A percentile compares a stretch with the other conserved stretches of the same genome.
Conservation (phyloP, 30 jellyfish, hydroid and myxozoan genomes). For the Cassiopea xamachana region DNA sequence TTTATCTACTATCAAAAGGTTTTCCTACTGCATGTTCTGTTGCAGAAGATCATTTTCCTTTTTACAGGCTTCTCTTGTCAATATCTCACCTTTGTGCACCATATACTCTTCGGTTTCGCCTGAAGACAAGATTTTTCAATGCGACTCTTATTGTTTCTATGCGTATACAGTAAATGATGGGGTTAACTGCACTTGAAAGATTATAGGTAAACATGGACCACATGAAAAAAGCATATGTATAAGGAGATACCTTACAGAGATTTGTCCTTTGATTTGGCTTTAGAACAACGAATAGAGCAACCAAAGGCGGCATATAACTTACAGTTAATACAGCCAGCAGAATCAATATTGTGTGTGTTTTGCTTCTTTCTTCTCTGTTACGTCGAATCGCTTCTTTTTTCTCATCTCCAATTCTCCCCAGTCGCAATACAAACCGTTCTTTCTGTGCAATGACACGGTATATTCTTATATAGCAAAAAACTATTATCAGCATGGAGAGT, state of each 20-base stretch:
- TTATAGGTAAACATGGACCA: slow-evolving; percentile 13
- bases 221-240: neutral
- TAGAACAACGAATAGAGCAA: neutral
- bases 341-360: slow-evolving; percentile 8
- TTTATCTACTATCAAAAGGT: too few relatives aligned
- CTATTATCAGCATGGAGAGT: too few relatives aligned
- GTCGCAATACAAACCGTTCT: neutral
- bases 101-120: neutral
- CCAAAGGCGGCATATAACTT: slow-evolving; percentile 21
- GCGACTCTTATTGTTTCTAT: neutral
- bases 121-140: neutral
- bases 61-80: too few relatives aligned
- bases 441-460: slow-evolving; percentile 1
- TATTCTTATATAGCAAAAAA: slow-evolving; percentile 5
- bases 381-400: neutral
- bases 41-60: too few relatives aligned
- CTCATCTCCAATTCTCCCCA: slow-evolving; percentile 9
- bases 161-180: slow-evolving; percentile 28
- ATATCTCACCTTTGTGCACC: neutral
- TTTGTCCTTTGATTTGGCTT: neutral
- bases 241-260: neutral
- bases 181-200: slow-evolving; percentile 35
- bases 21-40: too few relatives aligned
- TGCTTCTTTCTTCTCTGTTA: slow-evolving; percentile 20
- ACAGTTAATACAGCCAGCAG: neutral